A percentile compares a stretch with the other conserved stretches of the same genome.
Conservation (phyloP, 1,140 invertebrate species). For the Asbolus verrucosus region DNA sequence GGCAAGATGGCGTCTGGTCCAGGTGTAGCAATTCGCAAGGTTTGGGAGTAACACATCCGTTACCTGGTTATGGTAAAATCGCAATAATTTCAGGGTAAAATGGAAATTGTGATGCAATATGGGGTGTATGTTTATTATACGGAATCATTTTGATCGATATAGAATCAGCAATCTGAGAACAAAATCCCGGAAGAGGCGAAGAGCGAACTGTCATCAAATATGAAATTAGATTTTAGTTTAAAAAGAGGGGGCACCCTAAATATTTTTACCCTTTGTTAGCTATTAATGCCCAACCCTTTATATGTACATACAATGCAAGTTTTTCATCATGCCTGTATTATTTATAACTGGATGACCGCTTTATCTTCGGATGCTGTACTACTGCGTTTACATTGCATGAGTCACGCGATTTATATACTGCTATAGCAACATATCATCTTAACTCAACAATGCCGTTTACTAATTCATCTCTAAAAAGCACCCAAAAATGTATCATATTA, state of each 20-base stretch:
- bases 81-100: too few relatives aligned
- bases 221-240: constrained; percentile 57
- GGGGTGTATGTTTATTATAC: constrained; percentile 2
- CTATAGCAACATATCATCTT: constrained; percentile 44
- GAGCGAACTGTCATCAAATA: constrained; percentile 54
- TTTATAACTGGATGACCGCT: constrained; percentile 60
- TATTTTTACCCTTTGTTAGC: constrained; percentile 55
- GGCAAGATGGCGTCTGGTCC: constrained; percentile 23
- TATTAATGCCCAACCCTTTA: constrained; percentile 60
- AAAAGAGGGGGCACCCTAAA: constrained; percentile 52
- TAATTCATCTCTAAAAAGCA: constrained; percentile 43
- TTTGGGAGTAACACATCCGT: too few relatives aligned
- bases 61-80: too few relatives aligned
- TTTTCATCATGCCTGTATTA: constrained; percentile 61
- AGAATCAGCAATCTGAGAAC: constrained; percentile 45
- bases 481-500: constrained; percentile 37
- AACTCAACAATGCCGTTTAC: constrained; percentile 46
- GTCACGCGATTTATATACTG: constrained; percentile 54
- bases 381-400: constrained; percentile 52
- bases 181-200: constrained; percentile 56
- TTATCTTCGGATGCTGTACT: constrained; percentile 56
- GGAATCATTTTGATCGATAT: constrained; percentile 27
- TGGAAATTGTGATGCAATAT: too few relatives aligned
- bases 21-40: constrained; percentile 8
- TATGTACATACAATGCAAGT: constrained; percentile 59